These are phyloP conservation scores for Drosophila rufa DNA, from an alignment of 1,140 invertebrate genomes.

Conservation along the genomic window DNA sequence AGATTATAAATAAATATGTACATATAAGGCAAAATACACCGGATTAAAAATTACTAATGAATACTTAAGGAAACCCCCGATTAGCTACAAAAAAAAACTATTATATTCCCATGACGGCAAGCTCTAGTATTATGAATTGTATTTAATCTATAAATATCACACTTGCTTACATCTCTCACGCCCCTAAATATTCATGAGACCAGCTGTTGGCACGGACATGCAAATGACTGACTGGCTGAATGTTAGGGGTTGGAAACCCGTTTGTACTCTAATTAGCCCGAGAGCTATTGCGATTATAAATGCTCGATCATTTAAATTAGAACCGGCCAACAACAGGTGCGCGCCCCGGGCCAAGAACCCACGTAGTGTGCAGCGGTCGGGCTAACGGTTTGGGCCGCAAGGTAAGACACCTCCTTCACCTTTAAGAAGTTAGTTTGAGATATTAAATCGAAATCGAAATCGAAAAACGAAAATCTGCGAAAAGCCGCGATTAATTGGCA, in stretches of 20 bases:
- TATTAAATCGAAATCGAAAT: neutral
- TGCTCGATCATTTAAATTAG: constrained; percentile 71
- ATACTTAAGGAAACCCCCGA: neutral
- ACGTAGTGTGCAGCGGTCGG: constrained; percentile 34
- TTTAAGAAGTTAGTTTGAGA: neutral
- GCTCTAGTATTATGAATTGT: neutral
- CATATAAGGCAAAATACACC: no score
- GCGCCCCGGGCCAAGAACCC: constrained; percentile 42
- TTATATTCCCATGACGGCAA: neutral
- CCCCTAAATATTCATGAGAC: constrained; percentile 50
- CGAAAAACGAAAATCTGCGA: constrained; percentile 25
- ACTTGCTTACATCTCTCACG: constrained; percentile 34
- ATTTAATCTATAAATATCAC: constrained; percentile 17
- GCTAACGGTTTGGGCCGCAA: constrained; percentile 69
- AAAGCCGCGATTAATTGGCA: constrained; percentile 75
- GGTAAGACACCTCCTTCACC: constrained; percentile 40
- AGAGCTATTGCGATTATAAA: constrained; percentile 67
- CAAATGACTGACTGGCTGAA: constrained; percentile 43
- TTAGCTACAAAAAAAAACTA: no score
- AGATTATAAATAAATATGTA: no score
- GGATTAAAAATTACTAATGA: neutral
- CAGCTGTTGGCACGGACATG: constrained; percentile 36
- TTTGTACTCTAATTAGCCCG: constrained; percentile 66
- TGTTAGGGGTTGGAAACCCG: constrained; percentile 48
- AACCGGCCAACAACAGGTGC: constrained; percentile 71